A percentile compares a stretch with the other conserved stretches of the same genome.
Evolutionary conservation across 2,888 invertebrate genomes (phyloP).

Genomic region (Creontiades dilutus): DNA sequence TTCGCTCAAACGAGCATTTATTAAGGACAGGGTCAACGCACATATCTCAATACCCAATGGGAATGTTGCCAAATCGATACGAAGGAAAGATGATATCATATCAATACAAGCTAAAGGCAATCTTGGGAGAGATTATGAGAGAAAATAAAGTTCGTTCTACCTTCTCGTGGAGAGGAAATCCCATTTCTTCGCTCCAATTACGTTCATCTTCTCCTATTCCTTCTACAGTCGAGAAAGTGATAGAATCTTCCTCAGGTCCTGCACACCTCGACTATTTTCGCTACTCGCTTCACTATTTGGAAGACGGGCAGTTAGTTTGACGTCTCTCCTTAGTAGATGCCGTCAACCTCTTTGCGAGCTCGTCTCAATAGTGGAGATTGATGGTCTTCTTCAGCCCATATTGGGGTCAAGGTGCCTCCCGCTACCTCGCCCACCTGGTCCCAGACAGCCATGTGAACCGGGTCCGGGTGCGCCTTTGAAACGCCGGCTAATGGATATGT

Average conservation of each 20-base stretch:
- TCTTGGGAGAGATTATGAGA: no score
- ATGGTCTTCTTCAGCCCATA: constrained; percentile 32
- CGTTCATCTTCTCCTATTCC: not conserved
- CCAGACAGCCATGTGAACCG: constrained; percentile 37
- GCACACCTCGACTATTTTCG: not conserved
- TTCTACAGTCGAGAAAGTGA: not conserved
- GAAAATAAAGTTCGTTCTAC: not conserved
- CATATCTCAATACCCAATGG: no score
- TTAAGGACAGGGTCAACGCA: no score
- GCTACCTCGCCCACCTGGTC: constrained; percentile 18
- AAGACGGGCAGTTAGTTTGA: not conserved
- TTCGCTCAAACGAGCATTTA: no score
- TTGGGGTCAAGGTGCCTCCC: constrained; percentile 35
- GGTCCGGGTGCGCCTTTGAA: not conserved
- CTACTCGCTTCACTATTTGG: not conserved
- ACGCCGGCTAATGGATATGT: constrained; percentile 36
- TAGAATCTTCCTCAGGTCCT: not conserved
- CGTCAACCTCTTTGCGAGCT: constrained; percentile 6
- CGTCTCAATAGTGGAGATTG: constrained; percentile 16
- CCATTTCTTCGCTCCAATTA: not conserved
- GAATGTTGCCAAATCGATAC: no score
- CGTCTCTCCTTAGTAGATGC: not conserved
- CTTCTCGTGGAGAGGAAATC: not conserved
- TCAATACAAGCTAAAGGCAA: no score
- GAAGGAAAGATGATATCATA: no score